Evolutionary conservation across 2,113 vertebrate genomes (phyloP).

Genomic region (Mesocricetus auratus): DNA sequence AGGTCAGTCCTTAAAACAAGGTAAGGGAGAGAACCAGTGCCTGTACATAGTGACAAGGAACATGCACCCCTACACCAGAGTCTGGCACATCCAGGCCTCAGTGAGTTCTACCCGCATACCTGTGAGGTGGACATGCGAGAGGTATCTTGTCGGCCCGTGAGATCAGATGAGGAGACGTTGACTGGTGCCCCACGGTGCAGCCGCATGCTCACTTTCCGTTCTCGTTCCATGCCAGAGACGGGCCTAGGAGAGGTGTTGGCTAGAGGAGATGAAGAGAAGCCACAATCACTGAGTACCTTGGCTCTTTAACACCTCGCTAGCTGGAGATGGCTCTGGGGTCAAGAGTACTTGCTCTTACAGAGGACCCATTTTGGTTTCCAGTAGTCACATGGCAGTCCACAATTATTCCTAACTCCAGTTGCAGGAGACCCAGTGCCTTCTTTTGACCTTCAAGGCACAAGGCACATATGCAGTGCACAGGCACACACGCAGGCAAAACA

Average conservation of each 20-base stretch:
- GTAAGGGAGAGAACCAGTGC: background rate
- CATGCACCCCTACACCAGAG: background rate
- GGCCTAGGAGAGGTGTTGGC: slow-evolving; percentile 95
- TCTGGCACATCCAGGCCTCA: background rate
- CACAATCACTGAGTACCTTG: too few species aligned
- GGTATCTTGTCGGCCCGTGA: slow-evolving; percentile 96
- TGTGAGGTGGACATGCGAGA: slow-evolving; percentile 99
- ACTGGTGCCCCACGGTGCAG: slow-evolving; percentile 95
- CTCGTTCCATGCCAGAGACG: slow-evolving; percentile 94
- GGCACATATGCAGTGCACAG: background rate
- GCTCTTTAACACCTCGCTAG: background rate
- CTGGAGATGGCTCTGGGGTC: background rate
- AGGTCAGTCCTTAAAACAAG: background rate
- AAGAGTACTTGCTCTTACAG: background rate
- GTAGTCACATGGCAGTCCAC: background rate
- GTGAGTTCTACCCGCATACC: slow-evolving; percentile 85
- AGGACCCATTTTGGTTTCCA: background rate
- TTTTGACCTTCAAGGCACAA: background rate
- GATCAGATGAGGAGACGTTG: slow-evolving; percentile 95
- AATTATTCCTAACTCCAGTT: background rate
- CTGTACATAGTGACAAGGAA: background rate
- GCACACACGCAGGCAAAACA: background rate
- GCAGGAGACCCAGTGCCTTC: background rate
- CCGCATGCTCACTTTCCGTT: slow-evolving; percentile 98
- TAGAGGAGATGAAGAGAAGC: slow-evolving; percentile 67